Percentiles rank a stretch among this genome's conserved stretches.
Evolutionary conservation across 2,888 invertebrate genomes (phyloP).

Genomic region (Microdon myrmicae): DNA sequence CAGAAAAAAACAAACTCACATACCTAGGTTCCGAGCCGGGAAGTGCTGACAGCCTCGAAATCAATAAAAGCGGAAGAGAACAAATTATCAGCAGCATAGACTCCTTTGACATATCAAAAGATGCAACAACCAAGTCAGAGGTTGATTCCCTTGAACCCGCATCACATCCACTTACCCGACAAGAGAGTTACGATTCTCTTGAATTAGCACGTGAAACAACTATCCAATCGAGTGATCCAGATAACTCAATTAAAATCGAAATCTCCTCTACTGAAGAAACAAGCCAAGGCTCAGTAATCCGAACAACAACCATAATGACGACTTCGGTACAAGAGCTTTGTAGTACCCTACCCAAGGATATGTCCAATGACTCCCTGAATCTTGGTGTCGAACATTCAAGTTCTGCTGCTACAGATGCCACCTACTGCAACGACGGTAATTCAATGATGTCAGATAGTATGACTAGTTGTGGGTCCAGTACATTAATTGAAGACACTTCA

Average conservation of each 20-base stretch:
- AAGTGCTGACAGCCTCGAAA: slow-evolving; percentile 77
- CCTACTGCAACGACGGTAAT: slow-evolving; percentile 85
- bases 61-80: slow-evolving; percentile 69
- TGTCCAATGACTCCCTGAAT: slow-evolving; percentile 65
- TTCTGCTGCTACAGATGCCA: slow-evolving; percentile 84
- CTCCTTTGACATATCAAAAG: slow-evolving; percentile 67
- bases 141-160: slow-evolving; percentile 65
- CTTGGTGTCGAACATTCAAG: slow-evolving; percentile 78
- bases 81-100: slow-evolving; percentile 72
- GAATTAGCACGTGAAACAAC: slow-evolving; percentile 61
- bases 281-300: slow-evolving; percentile 53
- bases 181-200: slow-evolving; percentile 65
- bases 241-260: slow-evolving; percentile 50
- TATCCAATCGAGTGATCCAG: slow-evolving; percentile 55
- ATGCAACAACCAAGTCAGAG: slow-evolving; percentile 62
- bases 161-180: slow-evolving; percentile 58
- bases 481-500: slow-evolving; percentile 75
- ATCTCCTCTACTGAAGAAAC: slow-evolving; percentile 51
- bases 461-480: slow-evolving; percentile 85
- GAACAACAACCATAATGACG: slow-evolving; percentile 53
- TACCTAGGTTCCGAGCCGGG: slow-evolving; percentile 70
- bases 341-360: slow-evolving; percentile 60
- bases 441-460: slow-evolving; percentile 88
- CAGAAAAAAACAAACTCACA: slow-evolving; percentile 16
- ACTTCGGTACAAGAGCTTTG: slow-evolving; percentile 54